Base-by-base conservation (phyloP, 2,888 invertebrate genomes). In the Zele albiditarsus region DNA sequence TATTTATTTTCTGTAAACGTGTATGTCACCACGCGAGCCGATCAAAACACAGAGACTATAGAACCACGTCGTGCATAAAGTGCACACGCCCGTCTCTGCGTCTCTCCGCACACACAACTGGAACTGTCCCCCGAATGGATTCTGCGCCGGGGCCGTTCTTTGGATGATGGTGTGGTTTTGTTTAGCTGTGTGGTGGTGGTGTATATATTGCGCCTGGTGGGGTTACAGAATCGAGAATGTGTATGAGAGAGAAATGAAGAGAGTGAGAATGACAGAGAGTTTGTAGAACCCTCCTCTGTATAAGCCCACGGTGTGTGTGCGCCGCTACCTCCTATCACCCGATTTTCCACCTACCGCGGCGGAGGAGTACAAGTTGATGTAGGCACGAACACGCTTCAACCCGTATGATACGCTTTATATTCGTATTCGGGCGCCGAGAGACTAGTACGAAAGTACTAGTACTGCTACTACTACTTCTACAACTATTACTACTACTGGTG, bases 371-470 rank as follows among this genome's bases (percentile, higher is more conserved):
- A 38, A 38, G 38, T 38, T 31, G 38, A 38, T 38, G 38, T 0
- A 20, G 20, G 73, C 76, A 78, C 73, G 60, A 77, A 57, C 73
- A 70, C 77, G 75, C 60, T 71, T 63, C 69, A 27, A 66, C 58
- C 49, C 38, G 62, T 66, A 31, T 53, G 65, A 78, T 78, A 76
- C 79, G 77, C 77, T 76, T 79, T 79, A 78, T 77, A 76, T 77
- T 46, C 10, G 38, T 38, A 38, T 38, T 78, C 75, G 73, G 74
- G 49, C 71, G 68, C 62, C 66, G 68, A 71, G 71, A 68, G 28
- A 53, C 77, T 65, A 16, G 33, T n/a, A 63, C 28, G 76, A 71
- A 60, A 49, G 71, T 74, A 70, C 72, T 68, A 33, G 4, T 33
- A 5, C 8, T 23, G 20, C 20, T 53, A 53, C 20, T 53, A 6